Percentiles rank a stretch among this genome's conserved stretches.
Conservation (phyloP, 1,140 invertebrate genomes). For the Brachionus angularis region DNA sequence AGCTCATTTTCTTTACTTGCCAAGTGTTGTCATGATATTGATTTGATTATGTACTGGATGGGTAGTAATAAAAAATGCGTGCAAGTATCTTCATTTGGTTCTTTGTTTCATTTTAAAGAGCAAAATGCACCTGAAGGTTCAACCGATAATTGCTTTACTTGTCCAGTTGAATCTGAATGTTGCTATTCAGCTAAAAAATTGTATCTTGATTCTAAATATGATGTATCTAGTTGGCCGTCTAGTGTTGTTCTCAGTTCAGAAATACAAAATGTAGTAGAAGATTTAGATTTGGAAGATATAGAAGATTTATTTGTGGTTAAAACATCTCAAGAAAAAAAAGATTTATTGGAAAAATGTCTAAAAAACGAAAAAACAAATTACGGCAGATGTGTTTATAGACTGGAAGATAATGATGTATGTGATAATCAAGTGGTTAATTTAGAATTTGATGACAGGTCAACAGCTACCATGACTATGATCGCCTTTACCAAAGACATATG, state of each 20-base stretch:
- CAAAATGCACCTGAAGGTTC: conserved; percentile 50
- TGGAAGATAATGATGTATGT: conserved; percentile 59
- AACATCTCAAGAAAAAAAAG: conserved; percentile 48
- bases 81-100: conserved; percentile 59
- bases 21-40: conserved; percentile 62
- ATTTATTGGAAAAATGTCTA: conserved; percentile 53
- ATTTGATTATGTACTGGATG: conserved; percentile 60
- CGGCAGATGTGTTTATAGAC: conserved; percentile 58
- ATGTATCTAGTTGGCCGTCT: conserved; percentile 44
- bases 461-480: conserved; percentile 58
- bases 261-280: not conserved
- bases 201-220: conserved; percentile 49
- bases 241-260: conserved; percentile 43
- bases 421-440: conserved; percentile 60
- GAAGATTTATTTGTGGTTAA: conserved; percentile 51
- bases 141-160: conserved; percentile 55
- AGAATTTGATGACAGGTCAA: conserved; percentile 59
- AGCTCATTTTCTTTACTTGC: conserved; percentile 59
- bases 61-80: conserved; percentile 49
- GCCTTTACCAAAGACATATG: conserved; percentile 59
- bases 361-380: conserved; percentile 53
- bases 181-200: conserved; percentile 60
- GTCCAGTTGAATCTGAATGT: conserved; percentile 54
- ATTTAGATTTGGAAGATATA: not conserved
- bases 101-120: conserved; percentile 56